These are phyloP conservation scores for Rhynchophorus ferrugineus DNA, from an alignment of 1,140 invertebrate genomes.

Conservation along the genomic window DNA sequence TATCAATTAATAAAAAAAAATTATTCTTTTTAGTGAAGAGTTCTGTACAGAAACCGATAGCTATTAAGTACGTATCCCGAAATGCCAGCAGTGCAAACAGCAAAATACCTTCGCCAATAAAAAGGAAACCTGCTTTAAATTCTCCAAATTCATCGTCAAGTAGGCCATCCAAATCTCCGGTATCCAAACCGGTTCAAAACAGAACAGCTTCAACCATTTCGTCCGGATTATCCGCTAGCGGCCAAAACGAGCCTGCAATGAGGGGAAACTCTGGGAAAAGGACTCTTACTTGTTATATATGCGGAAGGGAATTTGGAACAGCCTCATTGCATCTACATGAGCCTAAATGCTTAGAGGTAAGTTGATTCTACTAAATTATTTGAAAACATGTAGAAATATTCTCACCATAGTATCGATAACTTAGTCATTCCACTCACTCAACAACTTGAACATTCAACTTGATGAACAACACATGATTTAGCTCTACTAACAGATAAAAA, in stretches of 20 bases:
- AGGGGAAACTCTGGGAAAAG: conserved; percentile 34
- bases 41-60: conserved; percentile 47
- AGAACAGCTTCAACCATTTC: not conserved
- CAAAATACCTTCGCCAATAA: conserved; percentile 3
- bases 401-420: too few species aligned
- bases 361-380: too few species aligned
- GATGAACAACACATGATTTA: too few species aligned
- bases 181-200: not conserved
- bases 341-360: conserved; percentile 66
- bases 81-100: conserved; percentile 3
- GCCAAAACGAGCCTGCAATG: conserved; percentile 1
- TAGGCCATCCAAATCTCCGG: not conserved
- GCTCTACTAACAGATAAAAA: too few species aligned
- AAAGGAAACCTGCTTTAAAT: conserved; percentile 1
- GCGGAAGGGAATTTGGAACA: conserved; percentile 69
- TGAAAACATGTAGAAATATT: too few species aligned
- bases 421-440: too few species aligned
- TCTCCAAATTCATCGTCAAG: not conserved
- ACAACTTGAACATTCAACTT: too few species aligned
- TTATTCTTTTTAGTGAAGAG: conserved; percentile 37
- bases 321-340: conserved; percentile 71
- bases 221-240: too few species aligned
- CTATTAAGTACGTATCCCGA: conserved; percentile 43
- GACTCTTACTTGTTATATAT: conserved; percentile 65
- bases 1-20: too few species aligned